phyloP scores from a whole-genome alignment of 2,888 invertebrate genomes.

The Synanthedon tipuliformis region DNA sequence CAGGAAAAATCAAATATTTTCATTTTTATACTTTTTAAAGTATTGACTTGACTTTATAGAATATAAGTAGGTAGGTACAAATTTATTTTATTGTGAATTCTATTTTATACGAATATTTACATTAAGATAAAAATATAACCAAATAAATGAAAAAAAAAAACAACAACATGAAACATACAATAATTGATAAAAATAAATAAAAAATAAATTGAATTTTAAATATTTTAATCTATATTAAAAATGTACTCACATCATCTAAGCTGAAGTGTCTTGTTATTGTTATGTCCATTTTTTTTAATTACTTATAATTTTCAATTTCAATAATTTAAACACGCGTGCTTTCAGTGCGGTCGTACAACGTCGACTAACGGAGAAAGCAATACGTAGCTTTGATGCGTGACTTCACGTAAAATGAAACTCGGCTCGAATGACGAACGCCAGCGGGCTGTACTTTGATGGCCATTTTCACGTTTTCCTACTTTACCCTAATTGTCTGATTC shows the following conservation, averaged over 20 bases:
- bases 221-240: neutral
- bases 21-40: no score
- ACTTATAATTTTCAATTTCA: conserved; percentile 1
- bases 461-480: neutral
- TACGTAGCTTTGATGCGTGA: conserved; percentile 18
- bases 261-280: conserved; percentile 62
- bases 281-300: conserved; percentile 57
- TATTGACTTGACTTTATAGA: no score
- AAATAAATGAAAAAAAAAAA: no score
- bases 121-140: no score
- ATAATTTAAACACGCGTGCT: conserved; percentile 14
- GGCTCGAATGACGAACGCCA: conserved; percentile 20
- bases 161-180: no score
- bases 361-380: conserved; percentile 32
- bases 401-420: conserved; percentile 18
- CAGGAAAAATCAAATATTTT: no score
- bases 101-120: no score
- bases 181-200: no score
- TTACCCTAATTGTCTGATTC: neutral
- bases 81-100: no score
- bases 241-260: conserved; percentile 59
- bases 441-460: neutral
- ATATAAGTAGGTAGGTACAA: no score
- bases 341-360: conserved; percentile 15
- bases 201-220: no score